Conservation (phyloP, 2,888 invertebrate genomes). For the Tenthredo notha region DNA sequence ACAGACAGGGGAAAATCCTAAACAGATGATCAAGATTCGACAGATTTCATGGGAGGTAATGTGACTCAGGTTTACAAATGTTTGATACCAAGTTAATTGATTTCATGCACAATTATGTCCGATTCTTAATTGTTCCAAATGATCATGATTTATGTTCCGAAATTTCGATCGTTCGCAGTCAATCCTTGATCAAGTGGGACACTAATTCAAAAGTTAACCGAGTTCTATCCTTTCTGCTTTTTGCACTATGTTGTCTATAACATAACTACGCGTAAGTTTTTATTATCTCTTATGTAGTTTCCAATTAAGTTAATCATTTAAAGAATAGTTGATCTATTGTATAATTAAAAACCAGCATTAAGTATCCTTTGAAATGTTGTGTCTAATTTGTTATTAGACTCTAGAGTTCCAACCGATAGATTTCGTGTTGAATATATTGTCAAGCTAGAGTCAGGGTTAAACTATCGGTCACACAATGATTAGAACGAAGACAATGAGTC, state of each 20-base stretch:
- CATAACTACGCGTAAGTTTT: background rate
- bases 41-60: background rate
- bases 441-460: conserved; percentile 18
- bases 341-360: background rate
- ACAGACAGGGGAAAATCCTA: background rate
- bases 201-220: background rate
- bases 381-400: conserved; percentile 20
- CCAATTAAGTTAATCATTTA: background rate
- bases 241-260: background rate
- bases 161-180: background rate
- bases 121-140: background rate
- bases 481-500: conserved; percentile 26
- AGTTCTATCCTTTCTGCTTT: background rate
- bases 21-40: background rate
- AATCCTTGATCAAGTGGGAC: background rate
- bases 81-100: background rate
- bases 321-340: background rate
- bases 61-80: background rate
- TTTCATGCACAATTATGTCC: background rate
- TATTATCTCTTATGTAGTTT: background rate
- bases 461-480: conserved; percentile 35
- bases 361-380: background rate
- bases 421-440: background rate
- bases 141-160: background rate
- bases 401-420: background rate